Base-by-base conservation (phyloP, 2,113 vertebrate species). In the Platichthys flesus region DNA sequence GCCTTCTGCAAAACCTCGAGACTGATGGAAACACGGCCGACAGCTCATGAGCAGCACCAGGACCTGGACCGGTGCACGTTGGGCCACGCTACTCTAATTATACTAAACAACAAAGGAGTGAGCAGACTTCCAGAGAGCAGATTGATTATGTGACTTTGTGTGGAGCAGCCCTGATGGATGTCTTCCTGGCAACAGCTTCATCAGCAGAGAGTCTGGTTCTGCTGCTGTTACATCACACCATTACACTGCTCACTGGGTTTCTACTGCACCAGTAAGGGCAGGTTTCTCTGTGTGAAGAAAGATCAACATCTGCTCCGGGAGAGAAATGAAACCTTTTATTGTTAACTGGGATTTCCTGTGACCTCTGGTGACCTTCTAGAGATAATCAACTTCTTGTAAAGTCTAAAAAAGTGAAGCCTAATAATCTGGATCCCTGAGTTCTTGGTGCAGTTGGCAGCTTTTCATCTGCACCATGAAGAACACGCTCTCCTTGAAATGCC, bases 101-200 rank as follows among this genome's bases (percentile, higher is more conserved):
- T 63, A 82, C 71, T 81, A 85, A 90, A 76, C 77, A 69, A 78
- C 28, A 28, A 64, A 56, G 70, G 60, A 68, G 79, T 4, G 40
- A 85, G 85, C 73, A 71, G 70, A 64, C 79, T 75, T 86, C 78
- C 67, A 47, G 21, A 84, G 83, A 80, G 71, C 47, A 35, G 56
- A 92, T 92, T 78, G 87, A 92, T 91, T 90, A 87, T 75, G 72
- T 90, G 90, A 84, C 86, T 31, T 86, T 82, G 78, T 31, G 78
- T 73, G 67, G 54, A 73, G 85, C 67, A 16, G 79, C 71, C 42
- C 26, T 86, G 89, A 90, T 79, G 80, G 82, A 92, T 84, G 74
- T 49, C 55, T 74, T 60, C 79, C 74, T 72, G 81, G 67, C 70
- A 23, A 67, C 78, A 65, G 85, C 88, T 91, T 83, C 60, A 90